Conservation (phyloP, 2,797 vertebrate species). For the Gadopsis marmoratus region DNA sequence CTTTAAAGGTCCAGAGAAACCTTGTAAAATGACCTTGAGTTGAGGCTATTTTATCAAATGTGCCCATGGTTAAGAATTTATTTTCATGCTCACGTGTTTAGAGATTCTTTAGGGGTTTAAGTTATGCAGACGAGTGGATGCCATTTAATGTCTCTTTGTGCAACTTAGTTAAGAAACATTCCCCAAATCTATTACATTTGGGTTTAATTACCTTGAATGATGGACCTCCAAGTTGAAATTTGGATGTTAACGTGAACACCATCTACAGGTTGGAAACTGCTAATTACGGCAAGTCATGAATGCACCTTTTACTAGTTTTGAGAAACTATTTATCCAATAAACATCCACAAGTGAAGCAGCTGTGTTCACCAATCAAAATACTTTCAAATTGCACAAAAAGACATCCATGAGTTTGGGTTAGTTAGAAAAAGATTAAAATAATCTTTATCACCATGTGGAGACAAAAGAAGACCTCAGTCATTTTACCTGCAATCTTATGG, state of each 20-base stretch:
- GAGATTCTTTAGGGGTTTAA: not conserved
- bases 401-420: not conserved
- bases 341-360: not conserved
- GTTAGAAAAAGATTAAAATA: not conserved
- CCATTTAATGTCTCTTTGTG: no score
- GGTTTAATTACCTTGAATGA: not conserved
- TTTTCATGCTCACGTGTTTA: not conserved
- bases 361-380: not conserved
- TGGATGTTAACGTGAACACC: not conserved
- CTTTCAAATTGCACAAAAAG: conserved; percentile 22
- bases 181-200: no score
- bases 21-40: not conserved
- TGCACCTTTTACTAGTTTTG: not conserved
- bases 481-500: conserved; percentile 31
- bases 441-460: not conserved
- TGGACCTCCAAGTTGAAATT: not conserved
- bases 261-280: not conserved
- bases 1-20: not conserved
- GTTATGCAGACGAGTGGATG: no score
- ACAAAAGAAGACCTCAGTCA: conserved; percentile 27
- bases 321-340: not conserved
- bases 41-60: not conserved
- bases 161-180: no score
- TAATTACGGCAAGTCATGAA: not conserved
- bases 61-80: not conserved